Evolutionary conservation across 30 jellyfish, hydroid and myxozoan genomes (phyloP).

Genomic region (Cassiopea xamachana): DNA sequence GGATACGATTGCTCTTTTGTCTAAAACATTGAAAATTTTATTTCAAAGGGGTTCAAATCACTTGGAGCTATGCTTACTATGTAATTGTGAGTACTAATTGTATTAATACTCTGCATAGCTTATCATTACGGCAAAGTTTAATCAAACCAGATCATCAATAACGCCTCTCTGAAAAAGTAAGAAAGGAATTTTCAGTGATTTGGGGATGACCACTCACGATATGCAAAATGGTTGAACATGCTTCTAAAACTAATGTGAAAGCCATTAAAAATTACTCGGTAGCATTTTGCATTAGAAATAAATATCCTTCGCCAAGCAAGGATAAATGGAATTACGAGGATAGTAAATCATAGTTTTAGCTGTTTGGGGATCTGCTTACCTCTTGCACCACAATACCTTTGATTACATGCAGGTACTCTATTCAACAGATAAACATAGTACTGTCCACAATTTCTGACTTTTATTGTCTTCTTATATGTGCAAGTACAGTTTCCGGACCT

Average conservation of each 20-base stretch:
- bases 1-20: constrained; percentile 23
- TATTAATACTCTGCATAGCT: not conserved
- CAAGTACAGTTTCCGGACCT: constrained; percentile 61
- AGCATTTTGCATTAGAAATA: too few species aligned
- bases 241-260: too few species aligned
- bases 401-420: constrained; percentile 77
- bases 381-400: constrained; percentile 83
- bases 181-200: too few species aligned
- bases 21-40: not conserved
- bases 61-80: not conserved
- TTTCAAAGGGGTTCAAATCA: not conserved
- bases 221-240: too few species aligned
- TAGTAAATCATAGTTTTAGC: not conserved
- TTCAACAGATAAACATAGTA: constrained; percentile 70
- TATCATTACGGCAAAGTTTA: too few species aligned
- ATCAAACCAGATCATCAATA: too few species aligned
- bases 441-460: constrained; percentile 84
- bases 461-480: constrained; percentile 39
- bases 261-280: too few species aligned
- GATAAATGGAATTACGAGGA: not conserved
- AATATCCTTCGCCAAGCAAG: not conserved
- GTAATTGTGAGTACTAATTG: not conserved
- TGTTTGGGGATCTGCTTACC: not conserved
- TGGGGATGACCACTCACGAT: too few species aligned
- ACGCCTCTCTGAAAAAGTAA: too few species aligned